phyloP scores from a whole-genome alignment of 2,888 invertebrate genomes.

The Eupelmus urozonus region DNA sequence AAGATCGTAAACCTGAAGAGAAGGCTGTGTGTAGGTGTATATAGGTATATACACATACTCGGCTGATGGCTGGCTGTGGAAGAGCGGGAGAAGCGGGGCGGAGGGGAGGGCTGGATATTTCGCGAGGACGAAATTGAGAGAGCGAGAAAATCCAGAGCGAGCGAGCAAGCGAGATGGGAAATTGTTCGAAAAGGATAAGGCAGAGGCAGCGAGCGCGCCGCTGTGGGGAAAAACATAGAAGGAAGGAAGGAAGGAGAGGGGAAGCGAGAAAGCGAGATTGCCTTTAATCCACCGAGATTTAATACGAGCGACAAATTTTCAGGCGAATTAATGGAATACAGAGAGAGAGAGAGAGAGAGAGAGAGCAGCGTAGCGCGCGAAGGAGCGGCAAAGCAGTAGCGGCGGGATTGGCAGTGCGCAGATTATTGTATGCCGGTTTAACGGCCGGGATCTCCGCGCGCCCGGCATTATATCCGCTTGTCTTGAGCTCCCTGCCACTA shows the following conservation, averaged over 20 bases:
- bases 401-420: conserved; percentile 72
- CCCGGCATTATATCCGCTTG: conserved; percentile 71
- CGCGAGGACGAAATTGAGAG: conserved; percentile 42
- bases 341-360: too few species aligned
- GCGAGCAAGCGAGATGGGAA: conserved; percentile 50
- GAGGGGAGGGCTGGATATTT: conserved; percentile 33
- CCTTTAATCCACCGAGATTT: conserved; percentile 76
- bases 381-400: conserved; percentile 39
- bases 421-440: conserved; percentile 76
- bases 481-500: conserved; percentile 63
- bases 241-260: conserved; percentile 64
- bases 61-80: conserved; percentile 45
- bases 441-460: conserved; percentile 66
- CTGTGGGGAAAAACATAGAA: conserved; percentile 59
- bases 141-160: conserved; percentile 49
- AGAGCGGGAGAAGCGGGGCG: too few species aligned
- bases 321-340: conserved; percentile 76
- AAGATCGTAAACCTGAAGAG: conserved; percentile 62
- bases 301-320: conserved; percentile 77
- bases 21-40: conserved; percentile 20
- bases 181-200: conserved; percentile 56
- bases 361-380: conserved; percentile 55
- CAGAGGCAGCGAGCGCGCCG: conserved; percentile 39
- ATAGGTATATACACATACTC: not conserved
- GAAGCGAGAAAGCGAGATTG: conserved; percentile 71